Evolutionary conservation across 2,888 invertebrate genomes (phyloP).

Genomic region (Nineta flava): DNA sequence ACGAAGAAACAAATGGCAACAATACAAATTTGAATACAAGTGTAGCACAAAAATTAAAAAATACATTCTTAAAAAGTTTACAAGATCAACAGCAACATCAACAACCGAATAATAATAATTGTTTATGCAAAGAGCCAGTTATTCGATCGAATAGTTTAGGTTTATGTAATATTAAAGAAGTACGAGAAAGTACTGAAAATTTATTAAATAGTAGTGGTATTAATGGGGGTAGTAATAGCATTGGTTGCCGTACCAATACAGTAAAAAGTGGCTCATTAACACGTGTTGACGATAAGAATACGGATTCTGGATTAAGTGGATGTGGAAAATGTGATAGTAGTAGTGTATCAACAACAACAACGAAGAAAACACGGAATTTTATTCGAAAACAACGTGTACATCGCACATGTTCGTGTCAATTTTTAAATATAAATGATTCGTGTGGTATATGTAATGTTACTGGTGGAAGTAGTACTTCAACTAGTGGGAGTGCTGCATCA

Average conservation of each 20-base stretch:
- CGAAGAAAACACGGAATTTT: conserved; percentile 26
- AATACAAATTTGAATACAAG: conserved; percentile 10
- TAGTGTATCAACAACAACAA: conserved; percentile 28
- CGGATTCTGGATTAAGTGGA: conserved; percentile 32
- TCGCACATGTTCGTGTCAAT: conserved; percentile 26
- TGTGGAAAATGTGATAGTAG: conserved; percentile 37
- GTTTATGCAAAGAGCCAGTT: conserved; percentile 18
- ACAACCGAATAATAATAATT: conserved; percentile 2
- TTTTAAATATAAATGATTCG: conserved; percentile 22
- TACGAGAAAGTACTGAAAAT: conserved; percentile 29
- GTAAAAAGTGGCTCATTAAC: conserved; percentile 19
- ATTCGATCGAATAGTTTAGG: conserved; percentile 27
- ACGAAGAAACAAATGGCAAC: conserved; percentile 19
- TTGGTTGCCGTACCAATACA: too few species aligned
- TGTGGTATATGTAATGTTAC: conserved; percentile 23
- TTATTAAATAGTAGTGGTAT: conserved; percentile 20
- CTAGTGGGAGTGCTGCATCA: conserved; percentile 25
- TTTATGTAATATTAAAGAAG: conserved; percentile 30
- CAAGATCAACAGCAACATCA: conserved; percentile 16
- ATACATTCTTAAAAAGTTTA: conserved; percentile 26
- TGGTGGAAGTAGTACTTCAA: conserved; percentile 11
- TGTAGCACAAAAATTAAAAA: conserved; percentile 26
- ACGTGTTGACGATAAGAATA: conserved; percentile 21
- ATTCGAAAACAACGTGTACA: conserved; percentile 29
- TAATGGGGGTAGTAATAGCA: conserved; percentile 26